These are phyloP conservation scores for Himalopsyche anomala DNA, from an alignment of 2,888 invertebrate genomes.

Conservation along the genomic window DNA sequence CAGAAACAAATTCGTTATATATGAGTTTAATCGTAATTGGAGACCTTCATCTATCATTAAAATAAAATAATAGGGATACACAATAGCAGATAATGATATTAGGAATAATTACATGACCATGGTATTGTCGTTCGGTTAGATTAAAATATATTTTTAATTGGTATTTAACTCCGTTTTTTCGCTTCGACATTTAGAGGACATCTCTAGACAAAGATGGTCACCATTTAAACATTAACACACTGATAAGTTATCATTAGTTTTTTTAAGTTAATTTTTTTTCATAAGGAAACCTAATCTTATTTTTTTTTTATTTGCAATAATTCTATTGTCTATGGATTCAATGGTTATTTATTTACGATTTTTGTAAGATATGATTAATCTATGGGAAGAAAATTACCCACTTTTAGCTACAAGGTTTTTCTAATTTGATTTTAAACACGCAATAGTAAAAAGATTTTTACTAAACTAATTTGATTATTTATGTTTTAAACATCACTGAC, in stretches of 20 bases:
- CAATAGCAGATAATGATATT: conserved; percentile 28
- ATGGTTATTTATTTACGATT: conserved; percentile 39
- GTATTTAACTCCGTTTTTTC: not conserved
- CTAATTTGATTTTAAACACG: too few relatives aligned
- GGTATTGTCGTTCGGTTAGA: not conserved
- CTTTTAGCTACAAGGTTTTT: conserved; percentile 2
- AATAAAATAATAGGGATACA: not conserved
- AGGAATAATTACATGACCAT: conserved; percentile 14
- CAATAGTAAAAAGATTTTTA: too few relatives aligned
- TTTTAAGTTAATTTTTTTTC: not conserved
- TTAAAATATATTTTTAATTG: conserved; percentile 40
- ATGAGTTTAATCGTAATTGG: not conserved
- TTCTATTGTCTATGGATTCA: conserved; percentile 55
- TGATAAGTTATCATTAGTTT: not conserved
- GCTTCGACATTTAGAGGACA: conserved; percentile 17
- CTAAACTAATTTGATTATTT: too few relatives aligned
- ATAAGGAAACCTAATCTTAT: not conserved
- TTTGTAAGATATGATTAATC: not conserved
- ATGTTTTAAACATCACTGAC: too few relatives aligned
- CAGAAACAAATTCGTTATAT: not conserved
- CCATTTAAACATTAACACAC: not conserved
- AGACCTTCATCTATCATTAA: conserved; percentile 34
- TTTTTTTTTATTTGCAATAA: conserved; percentile 51
- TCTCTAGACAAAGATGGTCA: conserved; percentile 3
- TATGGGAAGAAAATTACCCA: not conserved